These are phyloP conservation scores for Drosophila fulvimacula DNA, from an alignment of 2,888 invertebrate genomes.

Conservation along the genomic window DNA sequence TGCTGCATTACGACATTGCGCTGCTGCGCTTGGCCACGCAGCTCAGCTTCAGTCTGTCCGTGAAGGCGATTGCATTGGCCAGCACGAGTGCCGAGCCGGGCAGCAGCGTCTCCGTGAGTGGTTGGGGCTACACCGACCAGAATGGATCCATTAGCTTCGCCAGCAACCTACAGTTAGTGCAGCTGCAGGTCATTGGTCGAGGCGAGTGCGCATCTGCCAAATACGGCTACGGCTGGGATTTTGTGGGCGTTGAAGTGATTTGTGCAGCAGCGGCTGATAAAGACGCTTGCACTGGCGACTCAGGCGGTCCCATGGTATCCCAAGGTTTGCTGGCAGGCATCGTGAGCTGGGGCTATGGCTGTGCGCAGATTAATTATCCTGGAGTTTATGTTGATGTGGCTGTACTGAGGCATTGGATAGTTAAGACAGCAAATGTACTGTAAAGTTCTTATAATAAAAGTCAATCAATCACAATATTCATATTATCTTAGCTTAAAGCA, in stretches of 20 bases:
- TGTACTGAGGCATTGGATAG: slow-evolving; percentile 60
- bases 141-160: slow-evolving; percentile 33
- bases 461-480: not conserved
- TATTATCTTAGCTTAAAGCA: too few relatives aligned
- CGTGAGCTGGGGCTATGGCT: slow-evolving; percentile 85
- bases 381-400: slow-evolving; percentile 84
- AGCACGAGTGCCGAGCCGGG: slow-evolving; percentile 48
- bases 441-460: not conserved
- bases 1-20: slow-evolving; percentile 86
- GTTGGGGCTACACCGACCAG: slow-evolving; percentile 68
- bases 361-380: slow-evolving; percentile 82
- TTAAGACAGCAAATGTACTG: slow-evolving; percentile 54
- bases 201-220: slow-evolving; percentile 51
- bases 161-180: slow-evolving; percentile 46
- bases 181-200: slow-evolving; percentile 57
- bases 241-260: slow-evolving; percentile 61
- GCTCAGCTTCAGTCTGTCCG: slow-evolving; percentile 48
- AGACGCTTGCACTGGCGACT: slow-evolving; percentile 84
- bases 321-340: slow-evolving; percentile 71
- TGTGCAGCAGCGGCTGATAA: slow-evolving; percentile 57
- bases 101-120: slow-evolving; percentile 56
- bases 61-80: slow-evolving; percentile 64
- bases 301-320: slow-evolving; percentile 73
- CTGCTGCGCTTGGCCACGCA: slow-evolving; percentile 79
- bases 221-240: slow-evolving; percentile 70